phyloP scores from a whole-genome alignment of 1,140 invertebrate genomes.

The Anastatus disparis region DNA sequence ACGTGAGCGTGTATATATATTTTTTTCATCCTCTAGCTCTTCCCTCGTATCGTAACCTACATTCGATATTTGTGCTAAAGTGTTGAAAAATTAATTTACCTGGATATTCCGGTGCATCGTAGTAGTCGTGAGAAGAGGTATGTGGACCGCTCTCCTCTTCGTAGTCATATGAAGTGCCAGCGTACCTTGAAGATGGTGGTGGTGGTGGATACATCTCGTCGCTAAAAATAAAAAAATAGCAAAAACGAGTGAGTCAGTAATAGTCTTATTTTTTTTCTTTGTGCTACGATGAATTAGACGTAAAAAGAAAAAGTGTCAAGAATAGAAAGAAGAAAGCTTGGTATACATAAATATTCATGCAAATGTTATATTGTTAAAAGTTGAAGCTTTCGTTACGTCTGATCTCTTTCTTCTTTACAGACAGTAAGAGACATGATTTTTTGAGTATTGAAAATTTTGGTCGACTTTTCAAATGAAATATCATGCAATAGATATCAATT shows the following conservation, averaged over 20 bases:
- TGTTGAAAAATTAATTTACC: constrained; percentile 53
- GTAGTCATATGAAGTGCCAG: constrained; percentile 58
- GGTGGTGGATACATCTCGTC: constrained; percentile 54
- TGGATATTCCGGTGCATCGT: constrained; percentile 61
- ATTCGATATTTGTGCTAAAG: neutral
- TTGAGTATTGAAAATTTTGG: too few species aligned
- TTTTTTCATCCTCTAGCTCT: constrained; percentile 22
- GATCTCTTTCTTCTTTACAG: too few species aligned
- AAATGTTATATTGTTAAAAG: too few species aligned
- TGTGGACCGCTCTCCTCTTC: constrained; percentile 61
- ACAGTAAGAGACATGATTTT: too few species aligned
- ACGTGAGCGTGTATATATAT: too few species aligned
- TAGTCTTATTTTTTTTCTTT: too few species aligned
- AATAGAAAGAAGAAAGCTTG: neutral
- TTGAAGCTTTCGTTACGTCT: too few species aligned
- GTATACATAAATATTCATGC: too few species aligned
- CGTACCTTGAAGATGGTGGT: constrained; percentile 51
- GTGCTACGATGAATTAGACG: too few species aligned
- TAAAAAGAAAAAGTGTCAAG: neutral
- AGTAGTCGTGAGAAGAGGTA: constrained; percentile 62
- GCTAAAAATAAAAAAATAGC: constrained; percentile 49
- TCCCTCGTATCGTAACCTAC: constrained; percentile 20
- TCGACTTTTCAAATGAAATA: too few species aligned
- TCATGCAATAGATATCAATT: too few species aligned
- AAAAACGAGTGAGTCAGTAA: constrained; percentile 1